Conservation (phyloP, 1,140 invertebrate genomes). For the Ceratina japonica region DNA sequence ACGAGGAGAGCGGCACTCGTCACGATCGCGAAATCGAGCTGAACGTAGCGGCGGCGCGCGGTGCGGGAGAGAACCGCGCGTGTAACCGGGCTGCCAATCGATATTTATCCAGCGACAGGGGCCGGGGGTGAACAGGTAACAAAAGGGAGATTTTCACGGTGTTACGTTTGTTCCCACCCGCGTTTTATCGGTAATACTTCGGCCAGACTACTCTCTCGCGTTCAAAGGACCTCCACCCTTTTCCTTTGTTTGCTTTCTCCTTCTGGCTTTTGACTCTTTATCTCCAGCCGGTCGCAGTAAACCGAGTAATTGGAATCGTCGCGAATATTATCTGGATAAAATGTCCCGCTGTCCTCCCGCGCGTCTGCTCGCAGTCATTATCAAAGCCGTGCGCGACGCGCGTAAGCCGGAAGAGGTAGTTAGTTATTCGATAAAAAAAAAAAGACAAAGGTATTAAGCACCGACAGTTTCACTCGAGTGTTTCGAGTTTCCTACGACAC, state of each 20-base stretch:
- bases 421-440: background rate
- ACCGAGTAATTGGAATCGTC: background rate
- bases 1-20: constrained; percentile 3
- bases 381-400: no score
- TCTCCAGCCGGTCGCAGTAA: background rate
- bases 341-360: no score
- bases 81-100: constrained; percentile 17
- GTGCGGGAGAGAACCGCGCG: no score
- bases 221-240: constrained; percentile 13
- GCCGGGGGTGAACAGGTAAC: background rate
- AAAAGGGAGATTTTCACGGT: constrained; percentile 39
- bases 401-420: background rate
- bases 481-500: no score
- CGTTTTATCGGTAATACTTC: constrained; percentile 33
- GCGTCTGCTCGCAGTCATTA: no score
- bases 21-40: constrained; percentile 37
- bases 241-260: constrained; percentile 23
- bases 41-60: background rate
- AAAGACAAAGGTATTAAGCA: no score
- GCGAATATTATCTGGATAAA: no score
- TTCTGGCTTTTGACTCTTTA: constrained; percentile 12
- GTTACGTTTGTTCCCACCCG: constrained; percentile 22
- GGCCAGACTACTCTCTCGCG: background rate
- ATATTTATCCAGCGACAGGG: constrained; percentile 28
- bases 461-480: no score